phyloP scores from a whole-genome alignment of 1,140 invertebrate species.

The Onthophagus taurus region DNA sequence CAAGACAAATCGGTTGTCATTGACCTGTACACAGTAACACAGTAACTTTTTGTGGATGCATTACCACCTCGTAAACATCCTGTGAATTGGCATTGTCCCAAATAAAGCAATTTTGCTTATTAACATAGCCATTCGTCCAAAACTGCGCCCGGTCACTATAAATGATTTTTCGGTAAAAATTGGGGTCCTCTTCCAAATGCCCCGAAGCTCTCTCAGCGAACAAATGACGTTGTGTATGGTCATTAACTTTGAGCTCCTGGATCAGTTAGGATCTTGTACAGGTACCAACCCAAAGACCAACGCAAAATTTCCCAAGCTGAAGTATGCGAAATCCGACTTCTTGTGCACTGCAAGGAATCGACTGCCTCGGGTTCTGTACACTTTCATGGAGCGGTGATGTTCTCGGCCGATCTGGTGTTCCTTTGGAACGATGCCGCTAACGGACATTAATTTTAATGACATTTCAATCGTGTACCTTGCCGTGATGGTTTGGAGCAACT shows the following conservation, averaged over 20 bases:
- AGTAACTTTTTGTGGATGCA: constrained; percentile 7
- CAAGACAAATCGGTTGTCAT: constrained; percentile 15
- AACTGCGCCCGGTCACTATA: constrained; percentile 26
- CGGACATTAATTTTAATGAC: no score
- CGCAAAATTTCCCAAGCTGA: constrained; percentile 17
- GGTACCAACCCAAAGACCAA: constrained; percentile 14
- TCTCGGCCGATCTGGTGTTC: constrained; percentile 15
- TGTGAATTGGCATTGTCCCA: constrained; percentile 6
- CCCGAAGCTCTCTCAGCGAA: constrained; percentile 26
- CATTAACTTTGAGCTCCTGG: constrained; percentile 31
- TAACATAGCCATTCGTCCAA: constrained; percentile 31
- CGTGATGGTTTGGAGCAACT: neutral
- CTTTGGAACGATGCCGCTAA: constrained; percentile 1
- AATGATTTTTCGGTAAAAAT: constrained; percentile 26
- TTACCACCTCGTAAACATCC: constrained; percentile 5
- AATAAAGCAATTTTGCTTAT: constrained; percentile 33
- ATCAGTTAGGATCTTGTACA: constrained; percentile 29
- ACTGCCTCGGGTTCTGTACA: no score
- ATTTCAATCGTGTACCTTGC: neutral
- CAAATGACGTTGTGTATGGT: constrained; percentile 26
- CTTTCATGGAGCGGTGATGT: constrained; percentile 29
- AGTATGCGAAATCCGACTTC: constrained; percentile 19
- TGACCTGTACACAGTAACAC: neutral
- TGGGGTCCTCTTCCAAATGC: constrained; percentile 19
- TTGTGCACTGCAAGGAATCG: constrained; percentile 18